phyloP scores from a whole-genome alignment of 2,888 invertebrate species.

The Agonopterix arenella region DNA sequence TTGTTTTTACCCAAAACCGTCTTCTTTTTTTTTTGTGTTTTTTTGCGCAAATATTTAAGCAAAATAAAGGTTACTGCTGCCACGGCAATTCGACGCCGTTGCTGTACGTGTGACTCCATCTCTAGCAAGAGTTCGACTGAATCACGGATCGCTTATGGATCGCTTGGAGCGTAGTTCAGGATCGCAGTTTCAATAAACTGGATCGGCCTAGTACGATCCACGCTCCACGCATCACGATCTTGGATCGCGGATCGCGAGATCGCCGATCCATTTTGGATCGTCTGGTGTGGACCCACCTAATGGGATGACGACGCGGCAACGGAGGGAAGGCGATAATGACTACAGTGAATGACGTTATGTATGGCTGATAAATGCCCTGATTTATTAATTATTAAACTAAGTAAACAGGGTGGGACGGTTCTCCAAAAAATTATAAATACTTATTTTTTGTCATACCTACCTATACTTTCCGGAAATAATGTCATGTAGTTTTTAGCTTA shows the following conservation, averaged over 20 bases:
- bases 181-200: conserved; percentile 12
- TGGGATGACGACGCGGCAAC: too few relatives aligned
- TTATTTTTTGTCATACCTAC: too few relatives aligned
- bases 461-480: too few relatives aligned
- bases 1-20: conserved; percentile 13
- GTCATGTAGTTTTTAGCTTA: too few relatives aligned
- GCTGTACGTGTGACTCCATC: conserved; percentile 19
- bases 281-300: too few relatives aligned
- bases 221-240: conserved; percentile 17
- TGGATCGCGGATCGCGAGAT: conserved; percentile 19
- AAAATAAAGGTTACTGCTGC: not conserved
- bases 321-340: too few relatives aligned
- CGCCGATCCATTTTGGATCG: not conserved
- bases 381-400: too few relatives aligned
- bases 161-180: conserved; percentile 14
- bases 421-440: too few relatives aligned
- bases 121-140: conserved; percentile 14
- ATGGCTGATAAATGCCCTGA: too few relatives aligned
- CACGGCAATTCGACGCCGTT: conserved; percentile 8
- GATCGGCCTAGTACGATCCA: conserved; percentile 15
- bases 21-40: conserved; percentile 9
- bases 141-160: conserved; percentile 11
- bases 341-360: too few relatives aligned
- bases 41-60: not conserved
- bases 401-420: too few relatives aligned